phyloP scores from a whole-genome alignment of 2,797 vertebrate genomes.

The Xiphophorus birchmanni region DNA sequence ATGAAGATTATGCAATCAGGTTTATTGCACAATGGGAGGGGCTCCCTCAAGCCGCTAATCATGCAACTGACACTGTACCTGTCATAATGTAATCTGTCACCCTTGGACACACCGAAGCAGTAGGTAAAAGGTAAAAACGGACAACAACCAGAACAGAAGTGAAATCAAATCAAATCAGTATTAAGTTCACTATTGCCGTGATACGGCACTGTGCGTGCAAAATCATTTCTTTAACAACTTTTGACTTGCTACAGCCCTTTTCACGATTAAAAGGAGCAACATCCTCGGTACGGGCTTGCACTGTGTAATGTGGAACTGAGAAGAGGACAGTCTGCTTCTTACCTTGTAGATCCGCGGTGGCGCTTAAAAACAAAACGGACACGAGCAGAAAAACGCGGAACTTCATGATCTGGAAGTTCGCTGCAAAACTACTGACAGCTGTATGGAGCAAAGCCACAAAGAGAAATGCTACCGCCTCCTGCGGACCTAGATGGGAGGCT shows the following conservation, averaged over 20 bases:
- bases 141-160: not conserved
- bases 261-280: no score
- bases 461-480: not conserved
- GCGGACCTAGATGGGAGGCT: rapidly evolving
- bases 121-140: not conserved
- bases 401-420: slow-evolving; percentile 6
- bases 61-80: not conserved
- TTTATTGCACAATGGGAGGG: not conserved
- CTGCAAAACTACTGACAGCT: not conserved
- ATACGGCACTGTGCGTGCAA: not conserved
- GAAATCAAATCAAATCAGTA: not conserved
- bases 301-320: not conserved
- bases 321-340: slow-evolving; percentile 14
- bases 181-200: not conserved
- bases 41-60: not conserved
- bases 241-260: no score
- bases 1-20: not conserved
- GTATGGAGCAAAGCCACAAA: not conserved
- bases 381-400: not conserved
- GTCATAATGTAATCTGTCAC: not conserved
- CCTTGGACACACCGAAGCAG: not conserved
- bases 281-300: not conserved
- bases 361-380: slow-evolving; percentile 13
- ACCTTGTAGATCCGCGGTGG: slow-evolving; percentile 44
- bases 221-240: not conserved